These are phyloP conservation scores for Calephelis virginiensis DNA, from an alignment of 1,140 invertebrate genomes.

Conservation along the genomic window DNA sequence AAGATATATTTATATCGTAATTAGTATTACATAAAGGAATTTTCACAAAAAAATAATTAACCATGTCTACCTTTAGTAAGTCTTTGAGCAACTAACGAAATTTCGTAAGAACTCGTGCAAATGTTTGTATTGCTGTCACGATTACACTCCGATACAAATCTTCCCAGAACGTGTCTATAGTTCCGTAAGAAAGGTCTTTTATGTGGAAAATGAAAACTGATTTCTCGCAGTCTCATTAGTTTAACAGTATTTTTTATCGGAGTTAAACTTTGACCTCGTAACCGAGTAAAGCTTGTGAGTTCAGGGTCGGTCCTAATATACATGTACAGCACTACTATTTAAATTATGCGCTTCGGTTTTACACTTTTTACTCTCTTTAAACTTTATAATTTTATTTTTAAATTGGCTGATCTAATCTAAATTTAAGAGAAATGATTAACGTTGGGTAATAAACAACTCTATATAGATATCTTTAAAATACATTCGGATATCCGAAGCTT, in stretches of 20 bases:
- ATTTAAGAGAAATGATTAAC: too few relatives aligned
- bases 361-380: too few relatives aligned
- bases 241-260: neutral
- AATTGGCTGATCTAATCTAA: too few relatives aligned
- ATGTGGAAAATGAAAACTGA: conserved; percentile 3
- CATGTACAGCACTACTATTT: too few relatives aligned
- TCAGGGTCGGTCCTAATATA: too few relatives aligned
- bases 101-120: conserved; percentile 33
- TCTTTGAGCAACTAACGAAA: neutral
- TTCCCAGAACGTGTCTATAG: conserved; percentile 22
- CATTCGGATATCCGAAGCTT: too few relatives aligned
- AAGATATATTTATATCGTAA: neutral
- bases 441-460: too few relatives aligned
- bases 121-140: conserved; percentile 52
- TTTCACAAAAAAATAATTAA: neutral
- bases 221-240: neutral
- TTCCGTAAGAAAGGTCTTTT: conserved; percentile 20
- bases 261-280: too few relatives aligned
- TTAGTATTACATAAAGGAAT: neutral
- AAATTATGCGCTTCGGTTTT: too few relatives aligned
- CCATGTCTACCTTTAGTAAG: neutral
- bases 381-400: too few relatives aligned
- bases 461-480: too few relatives aligned
- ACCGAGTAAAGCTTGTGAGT: too few relatives aligned
- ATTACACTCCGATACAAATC: conserved; percentile 40